These are phyloP conservation scores for Poecilia gillii DNA, from an alignment of 2,797 vertebrate genomes.

Conservation along the genomic window DNA sequence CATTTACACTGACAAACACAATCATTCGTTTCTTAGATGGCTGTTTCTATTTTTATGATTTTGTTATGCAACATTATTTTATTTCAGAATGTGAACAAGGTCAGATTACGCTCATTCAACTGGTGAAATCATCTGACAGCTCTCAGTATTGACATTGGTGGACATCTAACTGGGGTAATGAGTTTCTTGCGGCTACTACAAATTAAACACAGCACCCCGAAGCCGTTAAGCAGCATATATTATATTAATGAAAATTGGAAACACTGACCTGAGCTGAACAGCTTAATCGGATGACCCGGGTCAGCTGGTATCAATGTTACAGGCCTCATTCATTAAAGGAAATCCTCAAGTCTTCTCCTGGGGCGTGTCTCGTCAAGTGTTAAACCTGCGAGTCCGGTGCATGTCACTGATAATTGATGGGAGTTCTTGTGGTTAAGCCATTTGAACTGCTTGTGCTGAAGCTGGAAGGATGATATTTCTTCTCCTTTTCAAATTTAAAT, in stretches of 20 bases:
- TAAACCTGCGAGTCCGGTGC: slow-evolving; percentile 35
- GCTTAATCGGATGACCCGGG: slow-evolving; percentile 44
- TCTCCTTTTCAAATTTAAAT: slow-evolving; percentile 33
- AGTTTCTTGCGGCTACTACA: slow-evolving; percentile 37
- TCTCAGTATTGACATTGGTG: slow-evolving; percentile 18
- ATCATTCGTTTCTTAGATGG: background rate
- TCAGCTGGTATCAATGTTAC: slow-evolving; percentile 43
- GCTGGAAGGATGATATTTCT: slow-evolving; percentile 34
- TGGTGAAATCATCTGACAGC: slow-evolving; percentile 15
- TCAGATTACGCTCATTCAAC: slow-evolving; percentile 18
- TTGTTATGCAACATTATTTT: slow-evolving; percentile 11
- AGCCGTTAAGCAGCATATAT: slow-evolving; percentile 41
- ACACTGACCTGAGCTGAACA: slow-evolving; percentile 48
- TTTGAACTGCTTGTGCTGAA: slow-evolving; percentile 40
- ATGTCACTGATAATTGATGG: slow-evolving; percentile 46
- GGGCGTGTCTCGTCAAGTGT: slow-evolving; percentile 18
- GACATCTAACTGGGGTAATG: slow-evolving; percentile 45
- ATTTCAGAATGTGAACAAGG: background rate
- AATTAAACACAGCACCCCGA: slow-evolving; percentile 26
- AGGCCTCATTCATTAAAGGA: slow-evolving; percentile 54
- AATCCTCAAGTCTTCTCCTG: slow-evolving; percentile 52
- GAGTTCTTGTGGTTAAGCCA: slow-evolving; percentile 35
- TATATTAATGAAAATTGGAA: slow-evolving; percentile 55
- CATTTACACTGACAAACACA: background rate
- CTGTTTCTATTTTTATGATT: background rate